A percentile compares a stretch with the other conserved stretches of the same genome.
phyloP scores from a whole-genome alignment of 2,113 vertebrate species.

The Etheostoma cragini region DNA sequence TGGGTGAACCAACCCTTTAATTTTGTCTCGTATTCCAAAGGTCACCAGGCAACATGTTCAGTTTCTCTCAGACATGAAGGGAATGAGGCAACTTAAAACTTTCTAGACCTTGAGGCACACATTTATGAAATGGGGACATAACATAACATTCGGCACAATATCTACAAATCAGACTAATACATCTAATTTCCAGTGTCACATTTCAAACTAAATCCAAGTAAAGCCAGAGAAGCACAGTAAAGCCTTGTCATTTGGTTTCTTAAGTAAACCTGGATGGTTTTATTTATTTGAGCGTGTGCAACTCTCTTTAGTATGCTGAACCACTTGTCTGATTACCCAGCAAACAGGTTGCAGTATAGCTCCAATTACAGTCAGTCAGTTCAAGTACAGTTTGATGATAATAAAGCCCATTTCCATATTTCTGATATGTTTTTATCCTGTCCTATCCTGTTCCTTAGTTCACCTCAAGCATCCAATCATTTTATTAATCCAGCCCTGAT shows the following conservation, averaged over 20 bases:
- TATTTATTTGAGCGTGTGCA: neutral
- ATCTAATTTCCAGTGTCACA: slow-evolving; percentile 17
- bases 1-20: slow-evolving; percentile 4
- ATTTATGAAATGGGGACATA: neutral
- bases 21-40: slow-evolving; percentile 40
- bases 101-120: slow-evolving; percentile 13
- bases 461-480: slow-evolving; percentile 59
- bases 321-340: slow-evolving; percentile 22
- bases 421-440: slow-evolving; percentile 47
- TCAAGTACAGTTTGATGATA: slow-evolving; percentile 40
- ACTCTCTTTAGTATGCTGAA: slow-evolving; percentile 22
- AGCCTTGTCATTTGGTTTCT: slow-evolving; percentile 2
- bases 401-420: slow-evolving; percentile 64
- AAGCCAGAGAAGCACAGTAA: slow-evolving; percentile 15
- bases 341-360: neutral
- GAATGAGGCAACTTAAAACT: slow-evolving; percentile 19
- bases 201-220: neutral
- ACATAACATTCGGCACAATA: slow-evolving; percentile 16
- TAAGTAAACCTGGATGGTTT: slow-evolving; percentile 11
- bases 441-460: slow-evolving; percentile 12
- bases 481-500: slow-evolving; percentile 63
- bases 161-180: slow-evolving; percentile 1
- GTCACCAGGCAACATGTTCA: slow-evolving; percentile 52
- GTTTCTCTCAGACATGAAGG: slow-evolving; percentile 15
- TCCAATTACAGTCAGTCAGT: slow-evolving; percentile 30